Conservation (phyloP, 2,888 invertebrate species). For the Temnothorax ravouxi region DNA sequence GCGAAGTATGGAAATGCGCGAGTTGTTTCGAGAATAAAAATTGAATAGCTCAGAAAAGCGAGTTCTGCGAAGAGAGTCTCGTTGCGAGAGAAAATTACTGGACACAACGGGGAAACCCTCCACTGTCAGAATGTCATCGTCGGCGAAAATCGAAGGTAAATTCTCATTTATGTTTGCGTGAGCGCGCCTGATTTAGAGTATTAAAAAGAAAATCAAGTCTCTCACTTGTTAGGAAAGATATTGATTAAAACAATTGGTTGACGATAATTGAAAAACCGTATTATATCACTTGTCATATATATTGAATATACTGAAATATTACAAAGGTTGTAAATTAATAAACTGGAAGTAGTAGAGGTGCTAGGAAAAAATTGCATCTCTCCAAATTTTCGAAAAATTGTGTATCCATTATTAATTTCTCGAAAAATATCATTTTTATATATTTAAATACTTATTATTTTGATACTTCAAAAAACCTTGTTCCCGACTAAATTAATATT, state of each 20-base stretch:
- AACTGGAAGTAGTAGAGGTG: neutral
- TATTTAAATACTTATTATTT: neutral
- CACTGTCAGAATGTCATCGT: slow-evolving; percentile 54
- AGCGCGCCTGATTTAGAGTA: slow-evolving; percentile 34
- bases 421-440: neutral
- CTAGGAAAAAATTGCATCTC: neutral
- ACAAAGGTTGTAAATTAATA: neutral
- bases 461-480: neutral
- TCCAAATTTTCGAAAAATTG: slow-evolving; percentile 1
- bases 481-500: neutral
- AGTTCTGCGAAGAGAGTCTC: neutral
- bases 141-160: slow-evolving; percentile 71
- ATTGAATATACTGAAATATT: neutral
- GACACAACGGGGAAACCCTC: slow-evolving; percentile 16
- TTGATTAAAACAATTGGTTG: neutral
- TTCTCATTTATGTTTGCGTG: slow-evolving; percentile 40
- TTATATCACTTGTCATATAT: neutral
- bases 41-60: slow-evolving; percentile 6
- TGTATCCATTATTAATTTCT: neutral
- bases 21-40: neutral
- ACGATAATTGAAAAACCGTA: neutral
- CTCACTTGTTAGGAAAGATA: neutral
- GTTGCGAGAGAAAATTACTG: slow-evolving; percentile 13
- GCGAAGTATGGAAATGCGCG: slow-evolving; percentile 1
- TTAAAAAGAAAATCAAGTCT: slow-evolving; percentile 68